Base-by-base conservation (phyloP, 2,113 vertebrate species). In the Gavialis gangeticus region DNA sequence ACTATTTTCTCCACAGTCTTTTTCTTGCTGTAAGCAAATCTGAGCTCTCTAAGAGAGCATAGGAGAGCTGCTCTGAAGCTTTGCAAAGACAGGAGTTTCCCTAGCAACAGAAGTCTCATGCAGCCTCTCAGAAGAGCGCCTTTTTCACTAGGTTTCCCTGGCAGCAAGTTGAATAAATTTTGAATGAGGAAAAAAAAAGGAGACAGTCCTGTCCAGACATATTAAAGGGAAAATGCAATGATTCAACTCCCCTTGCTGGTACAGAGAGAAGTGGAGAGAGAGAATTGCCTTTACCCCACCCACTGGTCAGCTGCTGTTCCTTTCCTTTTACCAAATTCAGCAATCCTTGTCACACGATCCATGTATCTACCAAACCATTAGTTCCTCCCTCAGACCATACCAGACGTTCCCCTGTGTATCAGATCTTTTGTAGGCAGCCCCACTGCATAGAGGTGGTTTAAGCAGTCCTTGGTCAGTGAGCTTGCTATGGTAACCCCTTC, bases 131-230 rank as follows among this genome's bases (percentile, higher is more conserved):
- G 55, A 96, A 96, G 82, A 89, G 90, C 92, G 97, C 93, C 96
- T 96, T 92, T 96, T 96, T 93, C 95, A 96, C 37, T 78, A 87
- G 82, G 97, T 98, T 98, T 96, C 97, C 98, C 96, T 98, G 97
- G 97, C 73, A 98, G 97, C 98, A 95, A 93, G 75, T 90, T 94
- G 91, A 96, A 91, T 94, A 67, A 62, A 76, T 92, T 97, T 93
- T 87, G 80, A 91, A 92, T 79, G 81, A 75, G 77, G 91, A 95
- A 93, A 95, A 80, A 66, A 46, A 46, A 46, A 86, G n/a, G 11
- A 71, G 27, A 22, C 56, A 95, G 84, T 88, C n/a, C 3, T 79
- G 59, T 92, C 88, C 66, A 85, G 85, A 34, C 2, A 58, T 11
- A 88, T n/a, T 30, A 84, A 25, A 3, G 75, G 4, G 75, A 27